Conservation (phyloP, 2,797 vertebrate genomes). For the Cossypha niveicapilla region DNA sequence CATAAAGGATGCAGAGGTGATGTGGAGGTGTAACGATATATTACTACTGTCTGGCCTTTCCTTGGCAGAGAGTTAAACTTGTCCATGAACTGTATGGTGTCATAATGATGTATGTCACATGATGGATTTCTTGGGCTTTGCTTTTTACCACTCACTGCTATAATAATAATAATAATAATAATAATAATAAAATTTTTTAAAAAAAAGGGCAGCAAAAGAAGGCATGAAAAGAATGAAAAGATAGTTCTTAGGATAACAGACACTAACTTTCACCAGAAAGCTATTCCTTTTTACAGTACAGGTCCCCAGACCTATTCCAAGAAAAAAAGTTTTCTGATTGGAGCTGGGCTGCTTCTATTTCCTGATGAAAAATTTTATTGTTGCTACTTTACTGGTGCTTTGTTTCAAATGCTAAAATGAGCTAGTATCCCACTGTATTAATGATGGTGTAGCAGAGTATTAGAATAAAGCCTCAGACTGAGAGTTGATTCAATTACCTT, state of each 20-base stretch:
- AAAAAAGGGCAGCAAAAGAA: too few relatives aligned
- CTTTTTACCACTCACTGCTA: not conserved
- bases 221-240: not conserved
- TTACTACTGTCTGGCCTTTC: slow-evolving; percentile 29
- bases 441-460: not conserved
- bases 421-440: not conserved
- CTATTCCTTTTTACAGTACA: not conserved
- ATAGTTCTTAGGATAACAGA: not conserved
- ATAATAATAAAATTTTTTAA: too few relatives aligned
- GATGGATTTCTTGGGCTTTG: slow-evolving; percentile 7
- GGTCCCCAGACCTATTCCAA: not conserved
- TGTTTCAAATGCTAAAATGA: not conserved
- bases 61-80: not conserved
- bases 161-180: not conserved
- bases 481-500: not conserved
- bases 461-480: not conserved
- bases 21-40: not conserved
- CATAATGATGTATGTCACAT: slow-evolving; percentile 54
- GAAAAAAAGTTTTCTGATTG: not conserved
- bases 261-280: not conserved
- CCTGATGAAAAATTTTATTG: not conserved
- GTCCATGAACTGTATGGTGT: not conserved
- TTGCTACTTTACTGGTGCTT: not conserved
- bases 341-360: not conserved
- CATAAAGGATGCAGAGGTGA: not conserved